Percentiles rank a stretch among this genome's conserved stretches.
phyloP scores from a whole-genome alignment of 2,797 vertebrate species.

The Caiman crocodilus region DNA sequence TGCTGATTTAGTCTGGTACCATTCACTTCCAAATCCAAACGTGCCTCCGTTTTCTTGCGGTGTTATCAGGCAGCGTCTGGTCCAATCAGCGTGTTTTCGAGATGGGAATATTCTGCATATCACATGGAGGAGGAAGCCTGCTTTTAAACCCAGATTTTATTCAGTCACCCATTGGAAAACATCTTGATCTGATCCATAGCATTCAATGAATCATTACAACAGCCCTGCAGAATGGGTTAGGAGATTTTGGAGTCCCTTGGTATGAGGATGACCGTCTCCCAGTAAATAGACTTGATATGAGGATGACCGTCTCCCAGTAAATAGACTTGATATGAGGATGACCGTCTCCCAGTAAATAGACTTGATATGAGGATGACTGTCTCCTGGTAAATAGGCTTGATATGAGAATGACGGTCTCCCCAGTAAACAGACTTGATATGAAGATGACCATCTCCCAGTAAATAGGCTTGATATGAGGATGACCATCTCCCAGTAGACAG shows the following conservation, averaged over 20 bases:
- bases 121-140: too few relatives aligned
- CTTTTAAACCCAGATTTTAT: slow-evolving; percentile 25
- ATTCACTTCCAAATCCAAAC: slow-evolving; percentile 29
- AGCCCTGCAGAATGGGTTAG: background rate
- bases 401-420: too few relatives aligned
- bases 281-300: too few relatives aligned
- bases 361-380: too few relatives aligned
- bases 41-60: slow-evolving; percentile 63
- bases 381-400: too few relatives aligned
- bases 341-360: too few relatives aligned
- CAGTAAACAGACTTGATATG: too few relatives aligned
- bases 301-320: too few relatives aligned
- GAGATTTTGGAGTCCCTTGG: slow-evolving; percentile 32
- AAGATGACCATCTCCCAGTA: too few relatives aligned
- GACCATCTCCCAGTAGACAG: too few relatives aligned
- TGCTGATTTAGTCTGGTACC: slow-evolving; percentile 68
- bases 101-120: background rate
- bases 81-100: slow-evolving; percentile 41
- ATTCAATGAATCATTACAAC: slow-evolving; percentile 51
- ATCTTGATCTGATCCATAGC: slow-evolving; percentile 50
- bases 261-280: background rate
- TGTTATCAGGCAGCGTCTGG: slow-evolving; percentile 47
- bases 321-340: too few relatives aligned
- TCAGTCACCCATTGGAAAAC: slow-evolving; percentile 40
- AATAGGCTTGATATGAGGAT: too few relatives aligned